phyloP scores from a whole-genome alignment of 2,113 vertebrate species.

The Leiothrix lutea region DNA sequence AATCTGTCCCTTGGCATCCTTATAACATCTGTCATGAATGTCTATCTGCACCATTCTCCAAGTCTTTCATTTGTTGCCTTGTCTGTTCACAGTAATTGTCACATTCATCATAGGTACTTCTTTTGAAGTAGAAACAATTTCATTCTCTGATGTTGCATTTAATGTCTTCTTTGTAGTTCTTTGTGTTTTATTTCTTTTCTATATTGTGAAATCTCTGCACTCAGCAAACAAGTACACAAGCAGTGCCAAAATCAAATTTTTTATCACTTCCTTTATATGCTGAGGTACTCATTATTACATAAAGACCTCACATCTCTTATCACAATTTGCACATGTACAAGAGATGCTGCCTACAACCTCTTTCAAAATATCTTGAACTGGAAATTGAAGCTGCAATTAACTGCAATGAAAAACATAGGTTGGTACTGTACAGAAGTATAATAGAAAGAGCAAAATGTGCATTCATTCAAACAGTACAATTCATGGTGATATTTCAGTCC shows the following conservation, averaged over 20 bases:
- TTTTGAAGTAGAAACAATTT: constrained; percentile 59
- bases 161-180: constrained; percentile 42
- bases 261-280: not conserved
- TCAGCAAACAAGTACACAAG: not conserved
- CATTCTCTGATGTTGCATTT: constrained; percentile 39
- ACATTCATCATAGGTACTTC: constrained; percentile 63
- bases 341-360: not conserved
- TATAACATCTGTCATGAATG: constrained; percentile 68
- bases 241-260: not conserved
- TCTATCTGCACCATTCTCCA: constrained; percentile 47
- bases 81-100: constrained; percentile 66
- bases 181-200: constrained; percentile 16
- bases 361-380: not conserved
- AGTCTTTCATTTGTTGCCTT: constrained; percentile 68
- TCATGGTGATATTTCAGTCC: not conserved
- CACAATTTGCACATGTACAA: not conserved
- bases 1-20: constrained; percentile 47
- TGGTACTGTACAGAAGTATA: not conserved
- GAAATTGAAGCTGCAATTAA: not conserved
- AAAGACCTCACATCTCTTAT: not conserved
- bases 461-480: not conserved
- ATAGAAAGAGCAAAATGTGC: not conserved
- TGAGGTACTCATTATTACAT: not conserved
- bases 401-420: not conserved
- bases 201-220: not conserved